Base-by-base conservation (phyloP, 2,888 invertebrate genomes). In the Eumerus sabulonum region DNA sequence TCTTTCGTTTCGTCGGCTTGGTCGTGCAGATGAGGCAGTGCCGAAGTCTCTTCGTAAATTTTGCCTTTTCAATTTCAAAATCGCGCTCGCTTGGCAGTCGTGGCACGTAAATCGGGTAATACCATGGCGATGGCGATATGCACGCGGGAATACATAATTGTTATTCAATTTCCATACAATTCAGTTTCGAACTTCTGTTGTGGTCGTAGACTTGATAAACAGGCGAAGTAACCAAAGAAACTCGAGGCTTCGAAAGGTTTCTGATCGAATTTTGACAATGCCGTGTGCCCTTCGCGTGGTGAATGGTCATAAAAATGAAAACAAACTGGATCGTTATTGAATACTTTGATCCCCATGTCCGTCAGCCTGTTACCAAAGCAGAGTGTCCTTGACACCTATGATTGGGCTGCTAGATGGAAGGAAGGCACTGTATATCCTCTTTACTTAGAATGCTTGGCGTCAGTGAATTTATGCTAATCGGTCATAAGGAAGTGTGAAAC, bases 51-150 rank as follows among this genome's bases (percentile, higher is more conserved):
- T 56, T 57, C 68, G 76, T 81, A 81, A 57, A 71, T 81, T 76
- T 66, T 66, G 66, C 66, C 62, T 71, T 76, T 81, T 76, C 76
- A 66, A 76, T 81, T 81, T 81, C 76, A 70, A 81, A 81, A 81
- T 76, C 59, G 56, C 50, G 56, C 54, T 82, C 53, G 51, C 83
- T 73, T 64, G 38, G 62, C 68, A 85, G 83, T 82, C 85, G 77
- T 35, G 48, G 79, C 85, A 85, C 85, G 85, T 85, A 85, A 84
- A 84, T 85, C 84, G 84, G 84, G 84, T 84, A 85, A 85, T 83
- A 83, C 79, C 73, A 77, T 67, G 76, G 71, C 76, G 57, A 77
- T 67, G 76, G 71, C 76, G 57, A 71, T 76, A 71, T 81, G 82
- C 82, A 73, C 64, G 76, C 82, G 17, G 36, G 64, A 44, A 64